A percentile compares a stretch with the other conserved stretches of the same genome.
Conservation (phyloP, 2,113 vertebrate species). For the Cephalopterus ornatus region DNA sequence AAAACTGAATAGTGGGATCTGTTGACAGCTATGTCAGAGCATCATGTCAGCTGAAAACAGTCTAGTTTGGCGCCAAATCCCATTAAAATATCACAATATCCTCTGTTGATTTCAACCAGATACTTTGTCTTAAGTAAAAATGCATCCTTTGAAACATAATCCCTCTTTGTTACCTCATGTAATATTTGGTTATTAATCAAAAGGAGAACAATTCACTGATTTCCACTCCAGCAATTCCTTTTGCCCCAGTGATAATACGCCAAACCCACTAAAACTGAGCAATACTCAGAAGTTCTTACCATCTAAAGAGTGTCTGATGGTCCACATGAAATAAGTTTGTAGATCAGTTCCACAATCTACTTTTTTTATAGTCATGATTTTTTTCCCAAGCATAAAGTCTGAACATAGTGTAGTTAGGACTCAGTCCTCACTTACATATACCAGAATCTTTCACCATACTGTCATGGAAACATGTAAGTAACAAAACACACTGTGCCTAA, state of each 20-base stretch:
- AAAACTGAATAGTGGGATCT: neutral
- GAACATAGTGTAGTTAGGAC: neutral
- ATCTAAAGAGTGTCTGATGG: neutral
- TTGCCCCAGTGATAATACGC: neutral
- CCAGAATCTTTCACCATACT: neutral
- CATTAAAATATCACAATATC: neutral
- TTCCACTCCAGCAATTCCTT: neutral
- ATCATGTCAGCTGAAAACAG: neutral
- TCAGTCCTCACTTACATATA: neutral
- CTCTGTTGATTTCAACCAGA: neutral
- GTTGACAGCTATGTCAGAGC: neutral
- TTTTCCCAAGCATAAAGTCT: neutral
- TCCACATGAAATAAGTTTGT: neutral
- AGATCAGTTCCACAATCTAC: neutral
- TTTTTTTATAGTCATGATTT: neutral
- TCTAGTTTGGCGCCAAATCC: neutral
- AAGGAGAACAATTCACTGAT: neutral
- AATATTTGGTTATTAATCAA: neutral
- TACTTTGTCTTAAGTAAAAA: neutral
- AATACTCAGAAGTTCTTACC: neutral
- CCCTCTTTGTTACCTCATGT: accelerated
- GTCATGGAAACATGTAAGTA: neutral
- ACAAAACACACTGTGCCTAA: neutral
- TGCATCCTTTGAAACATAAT: neutral
- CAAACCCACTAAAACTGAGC: neutral